Evolutionary conservation across 2,113 vertebrate genomes (phyloP).

Genomic region (Clarias gariepinus): DNA sequence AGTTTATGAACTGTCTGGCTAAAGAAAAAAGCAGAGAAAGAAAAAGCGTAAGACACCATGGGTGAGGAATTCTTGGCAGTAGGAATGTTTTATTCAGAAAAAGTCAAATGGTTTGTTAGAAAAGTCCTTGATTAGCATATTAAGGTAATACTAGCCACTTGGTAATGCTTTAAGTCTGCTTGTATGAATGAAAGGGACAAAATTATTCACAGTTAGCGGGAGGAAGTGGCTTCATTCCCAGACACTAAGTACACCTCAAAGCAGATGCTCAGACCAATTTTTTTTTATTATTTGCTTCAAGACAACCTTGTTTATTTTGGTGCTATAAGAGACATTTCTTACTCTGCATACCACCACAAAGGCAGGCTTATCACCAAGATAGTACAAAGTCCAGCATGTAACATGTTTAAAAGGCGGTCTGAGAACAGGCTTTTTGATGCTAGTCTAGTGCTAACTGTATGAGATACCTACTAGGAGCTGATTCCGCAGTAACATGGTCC

Average conservation of each 20-base stretch:
- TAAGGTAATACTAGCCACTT: not conserved
- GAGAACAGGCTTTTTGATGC: not conserved
- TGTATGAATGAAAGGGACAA: not conserved
- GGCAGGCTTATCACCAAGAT: not conserved
- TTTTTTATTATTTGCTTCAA: not conserved
- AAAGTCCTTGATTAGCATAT: slow-evolving; percentile 13
- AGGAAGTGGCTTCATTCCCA: not conserved
- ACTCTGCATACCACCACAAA: not conserved
- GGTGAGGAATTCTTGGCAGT: not conserved
- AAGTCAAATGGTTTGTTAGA: not conserved
- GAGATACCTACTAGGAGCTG: not conserved
- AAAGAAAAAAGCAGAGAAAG: not conserved
- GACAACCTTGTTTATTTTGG: not conserved
- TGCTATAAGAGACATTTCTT: not conserved
- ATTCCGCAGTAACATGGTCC: not conserved
- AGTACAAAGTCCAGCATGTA: not conserved
- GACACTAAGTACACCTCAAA: not conserved
- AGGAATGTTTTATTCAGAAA: slow-evolving; percentile 20
- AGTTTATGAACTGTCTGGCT: slow-evolving; percentile 22
- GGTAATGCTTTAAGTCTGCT: not conserved
- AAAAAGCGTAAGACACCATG: not conserved
- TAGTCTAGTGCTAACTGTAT: not conserved
- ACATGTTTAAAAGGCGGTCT: not conserved
- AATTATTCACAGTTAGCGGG: not conserved
- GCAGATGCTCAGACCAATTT: not conserved